phyloP scores from a whole-genome alignment of 2,888 invertebrate species.

The Ferrisia virgata region DNA sequence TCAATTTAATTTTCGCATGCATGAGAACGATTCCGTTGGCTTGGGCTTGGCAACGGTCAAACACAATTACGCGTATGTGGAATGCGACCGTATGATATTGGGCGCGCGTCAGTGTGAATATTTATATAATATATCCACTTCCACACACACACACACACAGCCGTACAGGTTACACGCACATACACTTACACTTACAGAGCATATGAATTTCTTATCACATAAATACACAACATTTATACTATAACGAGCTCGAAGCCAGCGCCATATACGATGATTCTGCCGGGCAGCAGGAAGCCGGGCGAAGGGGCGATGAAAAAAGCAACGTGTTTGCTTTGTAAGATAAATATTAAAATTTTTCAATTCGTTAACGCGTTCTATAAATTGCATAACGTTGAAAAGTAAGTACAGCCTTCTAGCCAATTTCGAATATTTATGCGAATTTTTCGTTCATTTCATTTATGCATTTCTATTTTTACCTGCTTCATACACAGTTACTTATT shows the following conservation, averaged over 20 bases:
- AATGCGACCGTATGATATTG: slow-evolving; percentile 17
- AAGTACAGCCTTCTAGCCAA: background rate
- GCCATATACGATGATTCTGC: background rate
- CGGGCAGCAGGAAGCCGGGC: background rate
- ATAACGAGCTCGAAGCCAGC: background rate
- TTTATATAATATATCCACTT: background rate
- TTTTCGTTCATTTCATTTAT: background rate
- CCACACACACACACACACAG: background rate
- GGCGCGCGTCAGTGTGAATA: background rate
- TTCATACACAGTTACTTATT: no score
- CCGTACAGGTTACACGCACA: background rate
- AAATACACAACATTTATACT: background rate
- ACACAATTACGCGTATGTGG: slow-evolving; percentile 5
- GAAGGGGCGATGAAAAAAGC: background rate
- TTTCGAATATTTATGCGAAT: background rate
- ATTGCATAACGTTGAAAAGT: background rate
- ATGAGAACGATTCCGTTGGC: background rate
- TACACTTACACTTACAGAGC: no score
- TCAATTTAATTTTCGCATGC: background rate
- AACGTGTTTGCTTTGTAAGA: background rate
- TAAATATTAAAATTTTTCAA: background rate
- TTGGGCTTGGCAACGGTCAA: background rate
- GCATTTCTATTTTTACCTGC: background rate
- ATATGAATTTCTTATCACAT: background rate
- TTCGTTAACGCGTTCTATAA: background rate